phyloP scores from a whole-genome alignment of 2,888 invertebrate genomes.

The Odontocerum albicorne region DNA sequence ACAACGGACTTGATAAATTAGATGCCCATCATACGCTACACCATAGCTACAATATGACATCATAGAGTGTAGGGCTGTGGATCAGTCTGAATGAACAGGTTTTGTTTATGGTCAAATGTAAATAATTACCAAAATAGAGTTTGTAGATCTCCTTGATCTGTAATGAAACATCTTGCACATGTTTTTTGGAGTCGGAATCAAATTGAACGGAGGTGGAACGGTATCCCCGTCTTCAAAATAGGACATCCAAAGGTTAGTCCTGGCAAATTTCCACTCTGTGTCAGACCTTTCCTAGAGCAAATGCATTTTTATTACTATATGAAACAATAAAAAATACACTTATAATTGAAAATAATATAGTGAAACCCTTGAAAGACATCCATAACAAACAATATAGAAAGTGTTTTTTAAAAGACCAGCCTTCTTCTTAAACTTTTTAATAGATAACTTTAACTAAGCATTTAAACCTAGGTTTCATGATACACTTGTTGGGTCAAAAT shows the following conservation, averaged over 20 bases:
- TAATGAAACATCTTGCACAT: constrained; percentile 55
- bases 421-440: too few relatives aligned
- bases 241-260: constrained; percentile 95
- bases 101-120: too few relatives aligned
- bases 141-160: constrained; percentile 51
- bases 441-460: too few relatives aligned
- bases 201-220: constrained; percentile 92
- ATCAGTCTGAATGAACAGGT: too few relatives aligned
- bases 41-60: too few relatives aligned
- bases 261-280: constrained; percentile 96
- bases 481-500: too few relatives aligned
- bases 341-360: too few relatives aligned
- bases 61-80: too few relatives aligned
- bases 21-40: too few relatives aligned
- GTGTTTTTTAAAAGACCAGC: too few relatives aligned
- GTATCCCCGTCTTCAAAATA: constrained; percentile 94
- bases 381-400: not conserved
- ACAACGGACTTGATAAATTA: too few relatives aligned
- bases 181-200: constrained; percentile 84
- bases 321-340: not conserved
- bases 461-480: too few relatives aligned
- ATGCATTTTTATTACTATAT: not conserved
- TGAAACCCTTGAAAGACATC: not conserved
- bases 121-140: constrained; percentile 62
- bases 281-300: constrained; percentile 82